These are phyloP conservation scores for Diachrysia chrysitis DNA, from an alignment of 2,888 invertebrate species.

Conservation along the genomic window DNA sequence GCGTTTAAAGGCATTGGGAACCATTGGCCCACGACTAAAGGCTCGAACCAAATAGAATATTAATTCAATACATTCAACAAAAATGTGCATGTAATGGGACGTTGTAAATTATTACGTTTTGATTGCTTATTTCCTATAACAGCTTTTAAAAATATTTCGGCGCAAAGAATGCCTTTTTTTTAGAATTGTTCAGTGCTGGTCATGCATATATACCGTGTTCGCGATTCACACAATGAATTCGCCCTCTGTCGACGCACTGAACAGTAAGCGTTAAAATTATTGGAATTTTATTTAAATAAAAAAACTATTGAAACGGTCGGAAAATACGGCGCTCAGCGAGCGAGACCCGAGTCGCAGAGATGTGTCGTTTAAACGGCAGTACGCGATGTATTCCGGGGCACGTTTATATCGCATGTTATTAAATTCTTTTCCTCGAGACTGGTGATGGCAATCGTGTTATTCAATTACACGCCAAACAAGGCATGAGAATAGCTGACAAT, in stretches of 20 bases:
- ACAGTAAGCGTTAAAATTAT: conserved; percentile 75
- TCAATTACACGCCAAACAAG: conserved; percentile 85
- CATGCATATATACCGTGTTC: conserved; percentile 45
- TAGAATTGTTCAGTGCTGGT: conserved; percentile 52
- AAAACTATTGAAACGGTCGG: conserved; percentile 69
- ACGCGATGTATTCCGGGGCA: conserved; percentile 67
- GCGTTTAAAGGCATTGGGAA: conserved; percentile 72
- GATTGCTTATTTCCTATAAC: conserved; percentile 51
- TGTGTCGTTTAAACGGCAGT: conserved; percentile 64
- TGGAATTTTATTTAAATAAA: conserved; percentile 80
- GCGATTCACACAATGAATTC: conserved; percentile 67
- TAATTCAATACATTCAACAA: conserved; percentile 57
- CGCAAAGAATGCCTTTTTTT: conserved; percentile 50
- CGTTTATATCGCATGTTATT: conserved; percentile 82
- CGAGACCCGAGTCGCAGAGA: conserved; percentile 42
- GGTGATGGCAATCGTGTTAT: conserved; percentile 85
- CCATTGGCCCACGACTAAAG: conserved; percentile 69
- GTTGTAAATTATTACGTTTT: conserved; percentile 42
- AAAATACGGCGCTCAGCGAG: conserved; percentile 50
- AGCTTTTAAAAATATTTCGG: conserved; percentile 53
- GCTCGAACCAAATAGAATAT: conserved; percentile 66
- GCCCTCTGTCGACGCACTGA: conserved; percentile 69
- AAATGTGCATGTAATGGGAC: conserved; percentile 42
- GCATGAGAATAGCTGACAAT: conserved; percentile 84
- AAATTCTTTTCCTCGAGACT: conserved; percentile 83